Evolutionary conservation across 1,140 invertebrate genomes (phyloP).

Genomic region (Papilio helenus): DNA sequence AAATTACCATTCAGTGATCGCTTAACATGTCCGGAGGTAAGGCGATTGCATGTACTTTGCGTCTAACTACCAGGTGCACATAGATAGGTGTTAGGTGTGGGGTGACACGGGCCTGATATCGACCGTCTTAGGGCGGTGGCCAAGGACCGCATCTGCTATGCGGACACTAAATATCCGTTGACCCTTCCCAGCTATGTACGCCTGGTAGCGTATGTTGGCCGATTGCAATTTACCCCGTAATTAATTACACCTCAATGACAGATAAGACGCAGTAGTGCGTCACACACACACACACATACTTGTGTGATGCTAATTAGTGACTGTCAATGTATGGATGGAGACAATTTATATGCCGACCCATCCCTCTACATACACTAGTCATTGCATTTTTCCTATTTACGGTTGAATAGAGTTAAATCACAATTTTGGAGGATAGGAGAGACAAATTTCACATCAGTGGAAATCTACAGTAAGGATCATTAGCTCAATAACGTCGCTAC

Average conservation of each 20-base stretch:
- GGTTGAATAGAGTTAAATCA: neutral
- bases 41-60: constrained; percentile 27
- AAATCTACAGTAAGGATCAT: no score
- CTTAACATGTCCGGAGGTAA: neutral
- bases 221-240: constrained; percentile 72
- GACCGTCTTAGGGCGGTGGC: constrained; percentile 80
- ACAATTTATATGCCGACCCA: neutral
- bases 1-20: neutral
- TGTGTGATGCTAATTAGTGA: constrained; percentile 36
- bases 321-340: constrained; percentile 26
- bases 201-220: constrained; percentile 59
- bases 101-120: constrained; percentile 70
- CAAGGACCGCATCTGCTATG: constrained; percentile 80
- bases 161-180: constrained; percentile 79
- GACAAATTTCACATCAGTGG: no score
- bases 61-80: constrained; percentile 73
- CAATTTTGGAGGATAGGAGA: no score
- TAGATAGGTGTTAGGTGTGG: constrained; percentile 74
- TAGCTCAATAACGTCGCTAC: no score
- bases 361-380: neutral
- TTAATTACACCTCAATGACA: constrained; percentile 78
- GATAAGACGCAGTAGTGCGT: constrained; percentile 72
- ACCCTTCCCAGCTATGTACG: constrained; percentile 71
- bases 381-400: neutral
- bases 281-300: constrained; percentile 48